phyloP scores from a whole-genome alignment of 2,113 vertebrate species.

The Clupea harengus region DNA sequence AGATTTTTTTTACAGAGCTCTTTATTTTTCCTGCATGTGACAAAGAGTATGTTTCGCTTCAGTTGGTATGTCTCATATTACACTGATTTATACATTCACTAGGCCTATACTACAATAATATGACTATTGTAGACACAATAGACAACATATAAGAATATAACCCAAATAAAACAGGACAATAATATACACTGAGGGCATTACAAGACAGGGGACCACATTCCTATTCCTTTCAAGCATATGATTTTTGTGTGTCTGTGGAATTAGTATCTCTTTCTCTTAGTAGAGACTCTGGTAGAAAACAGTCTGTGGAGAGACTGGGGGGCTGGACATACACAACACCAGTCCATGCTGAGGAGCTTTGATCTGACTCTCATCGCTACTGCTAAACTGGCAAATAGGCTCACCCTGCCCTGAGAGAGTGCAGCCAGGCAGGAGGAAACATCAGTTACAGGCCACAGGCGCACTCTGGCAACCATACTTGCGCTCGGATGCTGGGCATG shows the following conservation, averaged over 20 bases:
- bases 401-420: constrained; percentile 32
- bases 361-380: constrained; percentile 43
- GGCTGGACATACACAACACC: neutral
- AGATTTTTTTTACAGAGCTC: neutral
- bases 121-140: too few species aligned
- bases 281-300: neutral
- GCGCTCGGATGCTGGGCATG: neutral
- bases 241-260: too few species aligned
- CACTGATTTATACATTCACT: too few species aligned
- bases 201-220: too few species aligned
- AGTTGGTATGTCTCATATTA: too few species aligned
- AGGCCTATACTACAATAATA: too few species aligned
- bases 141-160: too few species aligned
- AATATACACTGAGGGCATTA: too few species aligned
- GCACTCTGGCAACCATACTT: neutral
- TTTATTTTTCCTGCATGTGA: neutral
- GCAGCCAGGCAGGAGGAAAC: neutral
- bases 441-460: neutral
- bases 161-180: too few species aligned
- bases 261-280: too few species aligned
- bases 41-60: too few species aligned
- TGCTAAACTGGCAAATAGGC: constrained; percentile 53
- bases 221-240: too few species aligned
- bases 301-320: neutral
- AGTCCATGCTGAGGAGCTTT: constrained; percentile 63